Evolutionary conservation across 2,888 invertebrate genomes (phyloP).

Genomic region (Sturmia bella): DNA sequence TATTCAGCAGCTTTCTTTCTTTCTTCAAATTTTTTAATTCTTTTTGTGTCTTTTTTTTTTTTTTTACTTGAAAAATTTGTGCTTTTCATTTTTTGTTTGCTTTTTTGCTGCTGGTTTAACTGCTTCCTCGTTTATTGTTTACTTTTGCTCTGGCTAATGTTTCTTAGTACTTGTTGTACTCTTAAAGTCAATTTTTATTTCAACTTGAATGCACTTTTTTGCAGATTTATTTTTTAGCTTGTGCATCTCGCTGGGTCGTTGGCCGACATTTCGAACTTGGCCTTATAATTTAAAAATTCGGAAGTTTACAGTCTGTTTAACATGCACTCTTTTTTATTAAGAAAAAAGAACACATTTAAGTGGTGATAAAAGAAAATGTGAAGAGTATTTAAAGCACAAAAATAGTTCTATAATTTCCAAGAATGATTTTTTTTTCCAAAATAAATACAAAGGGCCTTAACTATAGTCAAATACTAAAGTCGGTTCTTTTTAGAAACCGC

Average conservation of each 20-base stretch:
- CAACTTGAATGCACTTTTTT: not conserved
- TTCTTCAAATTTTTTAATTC: conserved; percentile 29
- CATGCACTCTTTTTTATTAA: not conserved
- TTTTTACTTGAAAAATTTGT: conserved; percentile 16
- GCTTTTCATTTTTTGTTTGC: not conserved
- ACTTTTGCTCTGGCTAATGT: conserved; percentile 5
- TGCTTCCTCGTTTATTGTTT: not conserved
- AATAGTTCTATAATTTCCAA: too few species aligned
- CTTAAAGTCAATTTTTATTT: conserved; percentile 28
- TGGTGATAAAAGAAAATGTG: too few species aligned
- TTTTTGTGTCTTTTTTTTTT: not conserved
- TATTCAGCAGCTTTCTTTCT: conserved; percentile 7
- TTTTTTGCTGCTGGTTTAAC: conserved; percentile 5
- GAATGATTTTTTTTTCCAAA: too few species aligned
- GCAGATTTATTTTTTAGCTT: conserved; percentile 26
- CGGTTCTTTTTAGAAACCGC: too few species aligned
- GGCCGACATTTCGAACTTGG: conserved; percentile 59
- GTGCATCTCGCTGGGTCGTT: conserved; percentile 64
- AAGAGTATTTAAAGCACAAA: too few species aligned
- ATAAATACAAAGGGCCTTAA: too few species aligned
- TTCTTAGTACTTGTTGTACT: conserved; percentile 56
- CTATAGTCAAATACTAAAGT: too few species aligned
- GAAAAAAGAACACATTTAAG: too few species aligned
- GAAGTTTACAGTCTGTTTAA: conserved; percentile 12
- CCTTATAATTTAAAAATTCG: conserved; percentile 38